Conservation (phyloP, 2,113 vertebrate species). For the Sialia sialis region DNA sequence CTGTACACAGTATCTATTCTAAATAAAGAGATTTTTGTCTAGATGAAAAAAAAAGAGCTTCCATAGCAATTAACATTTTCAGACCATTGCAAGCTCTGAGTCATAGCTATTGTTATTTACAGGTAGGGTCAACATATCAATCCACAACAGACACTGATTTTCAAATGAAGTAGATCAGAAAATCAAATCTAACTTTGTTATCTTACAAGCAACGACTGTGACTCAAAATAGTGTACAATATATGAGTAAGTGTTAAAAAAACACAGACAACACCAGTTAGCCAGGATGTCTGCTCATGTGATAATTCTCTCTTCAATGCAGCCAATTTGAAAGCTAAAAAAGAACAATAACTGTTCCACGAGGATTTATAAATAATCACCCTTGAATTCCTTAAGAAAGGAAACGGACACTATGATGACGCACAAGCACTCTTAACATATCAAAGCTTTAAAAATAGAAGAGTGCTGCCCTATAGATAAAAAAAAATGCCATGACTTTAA, state of each 20-base stretch:
- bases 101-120: background rate
- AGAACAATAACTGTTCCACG: slow-evolving; percentile 79
- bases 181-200: background rate
- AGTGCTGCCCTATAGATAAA: slow-evolving; percentile 64
- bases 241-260: slow-evolving; percentile 16
- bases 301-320: slow-evolving; percentile 74
- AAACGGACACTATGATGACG: slow-evolving; percentile 85
- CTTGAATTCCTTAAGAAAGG: slow-evolving; percentile 85
- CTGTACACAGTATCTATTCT: background rate
- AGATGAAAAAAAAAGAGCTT: background rate
- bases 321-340: slow-evolving; percentile 69
- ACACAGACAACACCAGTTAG: slow-evolving; percentile 36
- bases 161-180: background rate
- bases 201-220: background rate
- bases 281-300: slow-evolving; percentile 79
- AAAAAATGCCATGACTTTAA: slow-evolving; percentile 31
- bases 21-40: background rate
- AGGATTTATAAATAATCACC: slow-evolving; percentile 86
- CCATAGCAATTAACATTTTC: background rate
- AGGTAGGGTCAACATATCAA: background rate
- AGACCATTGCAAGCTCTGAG: background rate
- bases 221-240: background rate
- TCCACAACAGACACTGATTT: background rate
- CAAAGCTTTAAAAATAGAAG: slow-evolving; percentile 81
- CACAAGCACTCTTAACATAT: slow-evolving; percentile 72